Evolutionary conservation across 2,888 invertebrate species (phyloP).

Genomic region (Choreutis nemorana): DNA sequence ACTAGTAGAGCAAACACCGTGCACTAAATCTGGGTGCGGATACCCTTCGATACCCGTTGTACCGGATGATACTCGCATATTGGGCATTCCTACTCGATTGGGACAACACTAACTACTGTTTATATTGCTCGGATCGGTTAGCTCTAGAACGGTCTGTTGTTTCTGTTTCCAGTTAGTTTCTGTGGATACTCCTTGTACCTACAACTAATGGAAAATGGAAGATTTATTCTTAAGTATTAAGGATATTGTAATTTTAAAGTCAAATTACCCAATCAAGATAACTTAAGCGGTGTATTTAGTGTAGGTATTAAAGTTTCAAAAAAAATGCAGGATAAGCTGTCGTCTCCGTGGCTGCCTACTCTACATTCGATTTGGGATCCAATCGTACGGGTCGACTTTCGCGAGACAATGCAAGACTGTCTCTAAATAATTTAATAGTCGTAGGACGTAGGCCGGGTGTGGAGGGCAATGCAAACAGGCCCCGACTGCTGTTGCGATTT

Average conservation of each 20-base stretch:
- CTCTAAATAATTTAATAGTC: constrained; percentile 61
- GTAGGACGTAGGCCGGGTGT: constrained; percentile 25
- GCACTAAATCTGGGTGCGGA: constrained; percentile 46
- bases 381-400: constrained; percentile 35
- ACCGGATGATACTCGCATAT: constrained; percentile 41
- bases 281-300: no score
- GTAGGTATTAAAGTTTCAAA: no score
- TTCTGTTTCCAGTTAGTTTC: no score
- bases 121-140: constrained; percentile 30
- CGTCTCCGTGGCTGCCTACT: no score
- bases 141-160: no score
- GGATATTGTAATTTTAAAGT: no score
- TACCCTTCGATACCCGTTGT: constrained; percentile 47
- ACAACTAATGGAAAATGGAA: no score
- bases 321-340: no score
- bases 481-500: constrained; percentile 9
- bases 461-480: constrained; percentile 45
- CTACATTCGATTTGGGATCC: no score
- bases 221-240: no score
- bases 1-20: constrained; percentile 52
- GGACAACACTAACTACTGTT: constrained; percentile 54
- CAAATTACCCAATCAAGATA: no score
- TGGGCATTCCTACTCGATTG: constrained; percentile 29
- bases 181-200: no score
- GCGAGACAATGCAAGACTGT: constrained; percentile 56